These are phyloP conservation scores for Trachelus tabidus DNA, from an alignment of 2,888 invertebrate genomes.

Conservation along the genomic window DNA sequence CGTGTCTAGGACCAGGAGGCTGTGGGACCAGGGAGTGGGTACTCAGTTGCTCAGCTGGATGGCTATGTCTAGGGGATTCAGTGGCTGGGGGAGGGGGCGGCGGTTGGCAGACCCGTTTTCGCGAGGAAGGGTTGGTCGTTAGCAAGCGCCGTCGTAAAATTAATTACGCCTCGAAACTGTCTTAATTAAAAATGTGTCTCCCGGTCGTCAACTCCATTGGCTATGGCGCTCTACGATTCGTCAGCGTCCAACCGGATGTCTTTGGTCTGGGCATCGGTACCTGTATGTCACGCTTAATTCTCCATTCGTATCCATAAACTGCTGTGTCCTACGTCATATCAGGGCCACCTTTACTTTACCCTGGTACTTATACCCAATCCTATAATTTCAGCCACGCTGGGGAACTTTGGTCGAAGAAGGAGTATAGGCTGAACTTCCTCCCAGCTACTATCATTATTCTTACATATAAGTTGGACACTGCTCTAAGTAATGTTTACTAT, in stretches of 20 bases:
- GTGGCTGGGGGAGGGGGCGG: background rate
- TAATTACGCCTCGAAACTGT: slow-evolving; percentile 63
- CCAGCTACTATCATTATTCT: too few relatives aligned
- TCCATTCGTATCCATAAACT: too few relatives aligned
- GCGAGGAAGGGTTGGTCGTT: slow-evolving; percentile 35
- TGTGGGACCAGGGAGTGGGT: slow-evolving; percentile 22
- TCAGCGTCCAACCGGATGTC: background rate
- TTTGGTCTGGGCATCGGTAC: background rate
- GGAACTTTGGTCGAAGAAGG: too few relatives aligned
- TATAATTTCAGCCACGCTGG: too few relatives aligned
- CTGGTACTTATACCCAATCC: too few relatives aligned
- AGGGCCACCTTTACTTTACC: too few relatives aligned
- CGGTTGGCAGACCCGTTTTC: background rate
- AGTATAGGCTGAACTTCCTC: too few relatives aligned
- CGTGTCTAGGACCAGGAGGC: slow-evolving; percentile 12
- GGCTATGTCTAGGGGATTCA: background rate
- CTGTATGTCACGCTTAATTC: background rate
- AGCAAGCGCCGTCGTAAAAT: slow-evolving; percentile 58
- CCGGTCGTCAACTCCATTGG: slow-evolving; percentile 43
- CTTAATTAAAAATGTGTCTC: slow-evolving; percentile 64
- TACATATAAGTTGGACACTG: too few relatives aligned
- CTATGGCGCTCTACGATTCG: slow-evolving; percentile 3
- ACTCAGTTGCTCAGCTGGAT: background rate
- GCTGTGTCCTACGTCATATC: too few relatives aligned
- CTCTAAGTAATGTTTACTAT: too few relatives aligned